Evolutionary conservation across 2,797 vertebrate genomes (phyloP).

Genomic region (Lacerta agilis): DNA sequence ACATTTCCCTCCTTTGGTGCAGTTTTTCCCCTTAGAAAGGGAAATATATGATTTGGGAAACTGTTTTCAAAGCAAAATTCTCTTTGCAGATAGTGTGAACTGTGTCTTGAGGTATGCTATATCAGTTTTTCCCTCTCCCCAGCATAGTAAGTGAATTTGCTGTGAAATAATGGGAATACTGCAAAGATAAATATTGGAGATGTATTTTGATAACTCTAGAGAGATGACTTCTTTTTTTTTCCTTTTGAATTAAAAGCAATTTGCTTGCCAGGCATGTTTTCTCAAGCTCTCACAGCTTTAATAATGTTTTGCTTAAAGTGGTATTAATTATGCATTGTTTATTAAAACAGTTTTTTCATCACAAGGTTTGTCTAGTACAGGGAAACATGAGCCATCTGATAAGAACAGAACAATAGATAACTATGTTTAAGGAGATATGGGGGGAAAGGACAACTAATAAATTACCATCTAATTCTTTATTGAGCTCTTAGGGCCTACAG

Average conservation of each 20-base stretch:
- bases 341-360: conserved; percentile 26
- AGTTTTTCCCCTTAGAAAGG: background rate
- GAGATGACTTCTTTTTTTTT: background rate
- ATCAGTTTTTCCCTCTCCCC: conserved; percentile 13
- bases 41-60: background rate
- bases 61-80: conserved; percentile 33
- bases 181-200: conserved; percentile 28
- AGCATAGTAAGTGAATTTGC: conserved; percentile 20
- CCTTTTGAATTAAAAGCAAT: conserved; percentile 25
- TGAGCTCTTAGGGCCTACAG: conserved; percentile 2
- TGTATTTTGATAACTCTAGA: conserved; percentile 32
- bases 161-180: conserved; percentile 38
- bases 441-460: background rate
- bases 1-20: conserved; percentile 1
- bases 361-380: conserved; percentile 29
- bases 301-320: conserved; percentile 47
- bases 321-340: conserved; percentile 43
- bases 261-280: conserved; percentile 44
- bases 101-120: conserved; percentile 14
- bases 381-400: conserved; percentile 1
- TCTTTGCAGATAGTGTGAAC: background rate
- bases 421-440: conserved; percentile 23
- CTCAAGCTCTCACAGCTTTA: conserved; percentile 36
- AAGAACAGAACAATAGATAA: conserved; percentile 22
- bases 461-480: conserved; percentile 8